A percentile compares a stretch with the other conserved stretches of the same genome.
Evolutionary conservation across 2,888 invertebrate genomes (phyloP).

Genomic region (Drosophila lutescens): DNA sequence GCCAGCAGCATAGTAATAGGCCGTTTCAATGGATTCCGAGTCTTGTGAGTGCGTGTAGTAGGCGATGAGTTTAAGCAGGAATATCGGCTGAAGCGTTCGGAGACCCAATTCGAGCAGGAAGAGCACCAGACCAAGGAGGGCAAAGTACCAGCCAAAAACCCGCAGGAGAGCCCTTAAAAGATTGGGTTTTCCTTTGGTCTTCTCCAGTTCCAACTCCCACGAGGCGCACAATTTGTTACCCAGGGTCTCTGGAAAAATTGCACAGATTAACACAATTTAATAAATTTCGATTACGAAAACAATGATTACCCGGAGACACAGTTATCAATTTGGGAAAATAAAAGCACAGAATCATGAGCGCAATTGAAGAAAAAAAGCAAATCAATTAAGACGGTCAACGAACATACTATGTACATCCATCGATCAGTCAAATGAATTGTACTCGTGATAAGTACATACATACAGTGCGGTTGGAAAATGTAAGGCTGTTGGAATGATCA

Average conservation of each 20-base stretch:
- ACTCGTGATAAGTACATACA: constrained; percentile 19
- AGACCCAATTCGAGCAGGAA: constrained; percentile 87
- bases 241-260: constrained; percentile 82
- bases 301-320: constrained; percentile 11
- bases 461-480: constrained; percentile 15
- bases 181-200: constrained; percentile 84
- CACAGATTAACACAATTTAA: constrained; percentile 18
- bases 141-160: constrained; percentile 87
- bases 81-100: constrained; percentile 87
- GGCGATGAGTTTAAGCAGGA: constrained; percentile 87
- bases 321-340: constrained; percentile 33
- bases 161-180: constrained; percentile 83
- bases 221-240: constrained; percentile 86
- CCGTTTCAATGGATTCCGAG: constrained; percentile 84
- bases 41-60: constrained; percentile 85
- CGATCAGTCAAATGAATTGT: constrained; percentile 42
- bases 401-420: constrained; percentile 42
- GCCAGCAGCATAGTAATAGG: constrained; percentile 90
- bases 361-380: constrained; percentile 31
- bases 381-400: constrained; percentile 44
- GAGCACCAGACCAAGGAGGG: constrained; percentile 86
- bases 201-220: constrained; percentile 86
- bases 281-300: constrained; percentile 35
- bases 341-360: constrained; percentile 9
- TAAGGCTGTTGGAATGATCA: constrained; percentile 2